phyloP scores from a whole-genome alignment of 2,797 vertebrate species.

The Cyclopterus lumpus region DNA sequence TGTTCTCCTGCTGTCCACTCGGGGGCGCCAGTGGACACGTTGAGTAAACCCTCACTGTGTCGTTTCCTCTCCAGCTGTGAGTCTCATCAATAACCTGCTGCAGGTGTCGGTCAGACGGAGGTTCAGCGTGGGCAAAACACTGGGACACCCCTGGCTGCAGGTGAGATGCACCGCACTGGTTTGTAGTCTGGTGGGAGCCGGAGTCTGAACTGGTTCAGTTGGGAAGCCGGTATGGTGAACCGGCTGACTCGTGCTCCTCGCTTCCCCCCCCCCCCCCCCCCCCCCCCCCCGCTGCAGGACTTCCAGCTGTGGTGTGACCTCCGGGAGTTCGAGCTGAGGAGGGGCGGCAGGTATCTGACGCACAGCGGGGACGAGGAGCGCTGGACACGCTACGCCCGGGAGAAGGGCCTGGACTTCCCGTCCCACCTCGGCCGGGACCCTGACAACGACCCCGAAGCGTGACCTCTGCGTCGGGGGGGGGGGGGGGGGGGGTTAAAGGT shows the following conservation, averaged over 20 bases:
- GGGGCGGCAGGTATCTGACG: constrained; percentile 80
- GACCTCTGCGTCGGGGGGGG: not conserved
- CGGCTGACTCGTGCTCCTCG: no score
- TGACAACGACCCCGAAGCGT: constrained; percentile 1
- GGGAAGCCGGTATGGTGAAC: no score
- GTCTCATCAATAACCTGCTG: constrained; percentile 85
- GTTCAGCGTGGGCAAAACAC: constrained; percentile 82
- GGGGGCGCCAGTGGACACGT: constrained; percentile 21
- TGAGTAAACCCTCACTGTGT: not conserved
- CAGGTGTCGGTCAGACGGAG: constrained; percentile 81
- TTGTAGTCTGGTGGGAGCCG: not conserved
- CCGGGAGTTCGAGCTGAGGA: constrained; percentile 75
- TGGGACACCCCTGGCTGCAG: constrained; percentile 85
- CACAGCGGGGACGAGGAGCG: constrained; percentile 73
- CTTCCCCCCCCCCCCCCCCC: no score
- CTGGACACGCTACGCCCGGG: constrained; percentile 69
- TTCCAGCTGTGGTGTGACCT: constrained; percentile 86
- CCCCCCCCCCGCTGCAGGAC: constrained; percentile 64
- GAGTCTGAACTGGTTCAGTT: no score
- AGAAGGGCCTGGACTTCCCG: constrained; percentile 72
- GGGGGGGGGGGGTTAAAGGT: not conserved
- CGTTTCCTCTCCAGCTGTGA: constrained; percentile 73
- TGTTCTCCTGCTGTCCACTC: constrained; percentile 25
- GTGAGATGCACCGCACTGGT: constrained; percentile 34
- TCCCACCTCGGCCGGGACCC: constrained; percentile 50